Percentiles rank a stretch among this genome's conserved stretches.
These are phyloP conservation scores for Hylia prasina DNA, from an alignment of 2,113 vertebrate genomes.

Conservation along the genomic window DNA sequence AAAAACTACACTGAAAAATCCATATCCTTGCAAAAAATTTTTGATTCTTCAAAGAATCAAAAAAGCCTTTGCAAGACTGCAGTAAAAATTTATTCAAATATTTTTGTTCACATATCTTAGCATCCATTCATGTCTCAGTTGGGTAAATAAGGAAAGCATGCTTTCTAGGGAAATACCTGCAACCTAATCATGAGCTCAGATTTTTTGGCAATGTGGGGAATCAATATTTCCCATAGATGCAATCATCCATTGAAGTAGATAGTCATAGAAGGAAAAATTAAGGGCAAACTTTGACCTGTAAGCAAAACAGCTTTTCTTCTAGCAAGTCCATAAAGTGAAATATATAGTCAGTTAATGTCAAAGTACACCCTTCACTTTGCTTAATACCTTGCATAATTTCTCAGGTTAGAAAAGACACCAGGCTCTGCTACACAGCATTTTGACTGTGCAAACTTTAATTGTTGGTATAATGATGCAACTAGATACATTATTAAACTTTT, in stretches of 20 bases:
- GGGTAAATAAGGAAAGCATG: background rate
- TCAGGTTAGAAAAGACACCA: background rate
- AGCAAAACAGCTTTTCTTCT: background rate
- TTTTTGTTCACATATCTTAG: background rate
- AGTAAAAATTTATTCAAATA: background rate
- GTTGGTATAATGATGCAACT: background rate
- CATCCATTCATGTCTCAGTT: background rate
- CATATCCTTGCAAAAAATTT: background rate
- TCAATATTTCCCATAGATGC: background rate
- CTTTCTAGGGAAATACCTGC: background rate
- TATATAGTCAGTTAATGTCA: background rate
- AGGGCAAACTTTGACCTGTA: background rate
- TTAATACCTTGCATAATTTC: background rate
- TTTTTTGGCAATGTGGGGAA: background rate
- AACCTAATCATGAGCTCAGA: accelerated
- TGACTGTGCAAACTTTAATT: background rate
- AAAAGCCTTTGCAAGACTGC: background rate
- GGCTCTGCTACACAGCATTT: background rate
- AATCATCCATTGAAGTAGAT: background rate
- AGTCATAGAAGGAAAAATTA: background rate
- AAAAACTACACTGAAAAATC: background rate
- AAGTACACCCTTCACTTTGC: background rate
- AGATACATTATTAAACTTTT: background rate
- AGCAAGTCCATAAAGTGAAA: background rate
- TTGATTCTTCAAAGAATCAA: background rate